Evolutionary conservation across 2,113 vertebrate species (phyloP).

Genomic region (Pseudorectes ferrugineus): DNA sequence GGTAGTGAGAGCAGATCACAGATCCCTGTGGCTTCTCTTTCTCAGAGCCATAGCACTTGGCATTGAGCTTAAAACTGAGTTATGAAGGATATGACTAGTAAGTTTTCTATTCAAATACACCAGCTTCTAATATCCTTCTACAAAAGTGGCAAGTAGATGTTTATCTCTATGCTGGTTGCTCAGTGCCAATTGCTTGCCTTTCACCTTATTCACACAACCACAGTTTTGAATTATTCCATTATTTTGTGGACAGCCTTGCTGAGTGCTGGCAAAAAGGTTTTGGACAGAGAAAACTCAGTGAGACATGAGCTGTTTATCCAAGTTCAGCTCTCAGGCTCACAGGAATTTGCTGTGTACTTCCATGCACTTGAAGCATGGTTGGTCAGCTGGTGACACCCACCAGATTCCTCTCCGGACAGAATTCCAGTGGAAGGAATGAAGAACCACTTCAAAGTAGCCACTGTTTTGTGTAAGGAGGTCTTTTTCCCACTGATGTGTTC

Average conservation of each 20-base stretch:
- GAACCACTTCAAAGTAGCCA: not conserved
- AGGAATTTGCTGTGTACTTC: not conserved
- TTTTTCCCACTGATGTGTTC: not conserved
- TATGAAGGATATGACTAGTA: not conserved
- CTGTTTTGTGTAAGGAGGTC: not conserved
- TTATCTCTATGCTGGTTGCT: not conserved
- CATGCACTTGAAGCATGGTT: rapidly evolving
- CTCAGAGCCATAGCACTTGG: not conserved
- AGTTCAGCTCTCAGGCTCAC: not conserved
- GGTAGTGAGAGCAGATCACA: not conserved
- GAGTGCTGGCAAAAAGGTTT: not conserved
- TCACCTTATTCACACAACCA: not conserved
- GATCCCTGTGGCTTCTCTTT: not conserved
- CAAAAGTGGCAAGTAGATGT: not conserved
- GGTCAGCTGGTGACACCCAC: not conserved
- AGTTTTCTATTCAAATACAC: not conserved
- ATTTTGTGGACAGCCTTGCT: not conserved
- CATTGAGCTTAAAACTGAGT: not conserved
- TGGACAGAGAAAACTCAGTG: not conserved
- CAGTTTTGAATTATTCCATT: not conserved
- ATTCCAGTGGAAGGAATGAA: not conserved
- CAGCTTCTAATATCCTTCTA: not conserved
- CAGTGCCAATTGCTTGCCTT: not conserved
- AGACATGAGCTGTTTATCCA: not conserved
- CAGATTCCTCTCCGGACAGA: not conserved